Percentiles rank a stretch among this genome's conserved stretches.
Conservation (phyloP, 2,888 invertebrate genomes). For the Escarpia spicata region DNA sequence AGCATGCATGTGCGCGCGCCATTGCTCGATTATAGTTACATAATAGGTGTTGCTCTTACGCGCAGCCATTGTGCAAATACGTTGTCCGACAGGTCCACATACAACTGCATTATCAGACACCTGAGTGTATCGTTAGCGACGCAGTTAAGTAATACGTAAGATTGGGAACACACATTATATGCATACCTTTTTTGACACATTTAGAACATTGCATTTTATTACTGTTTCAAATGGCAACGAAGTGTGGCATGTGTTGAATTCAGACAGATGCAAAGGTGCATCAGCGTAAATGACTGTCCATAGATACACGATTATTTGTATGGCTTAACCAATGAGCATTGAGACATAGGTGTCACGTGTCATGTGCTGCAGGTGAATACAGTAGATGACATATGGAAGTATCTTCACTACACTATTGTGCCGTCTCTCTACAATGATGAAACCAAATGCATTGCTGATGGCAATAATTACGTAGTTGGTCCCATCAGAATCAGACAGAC, state of each 20-base stretch:
- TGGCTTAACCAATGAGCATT: background rate
- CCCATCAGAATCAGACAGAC: background rate
- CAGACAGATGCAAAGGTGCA: background rate
- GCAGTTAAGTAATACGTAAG: too few relatives aligned
- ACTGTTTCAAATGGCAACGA: background rate
- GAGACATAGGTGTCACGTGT: background rate
- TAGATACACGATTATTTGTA: background rate
- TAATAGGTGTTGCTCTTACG: too few relatives aligned
- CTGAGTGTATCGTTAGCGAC: too few relatives aligned
- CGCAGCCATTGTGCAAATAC: too few relatives aligned
- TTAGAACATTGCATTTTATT: background rate
- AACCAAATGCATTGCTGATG: constrained; percentile 5
- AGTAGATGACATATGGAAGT: background rate
- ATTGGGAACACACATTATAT: background rate
- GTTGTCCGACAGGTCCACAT: too few relatives aligned
- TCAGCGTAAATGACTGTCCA: background rate
- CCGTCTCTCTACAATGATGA: background rate
- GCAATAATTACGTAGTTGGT: background rate
- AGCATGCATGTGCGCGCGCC: too few relatives aligned
- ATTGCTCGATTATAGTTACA: too few relatives aligned
- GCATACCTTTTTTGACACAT: background rate
- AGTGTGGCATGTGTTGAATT: too few relatives aligned
- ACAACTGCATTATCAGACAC: too few relatives aligned
- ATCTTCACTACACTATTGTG: background rate
- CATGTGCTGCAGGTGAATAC: background rate